Base-by-base conservation (phyloP, 2,797 vertebrate genomes). In the Pelobates cultripes region DNA sequence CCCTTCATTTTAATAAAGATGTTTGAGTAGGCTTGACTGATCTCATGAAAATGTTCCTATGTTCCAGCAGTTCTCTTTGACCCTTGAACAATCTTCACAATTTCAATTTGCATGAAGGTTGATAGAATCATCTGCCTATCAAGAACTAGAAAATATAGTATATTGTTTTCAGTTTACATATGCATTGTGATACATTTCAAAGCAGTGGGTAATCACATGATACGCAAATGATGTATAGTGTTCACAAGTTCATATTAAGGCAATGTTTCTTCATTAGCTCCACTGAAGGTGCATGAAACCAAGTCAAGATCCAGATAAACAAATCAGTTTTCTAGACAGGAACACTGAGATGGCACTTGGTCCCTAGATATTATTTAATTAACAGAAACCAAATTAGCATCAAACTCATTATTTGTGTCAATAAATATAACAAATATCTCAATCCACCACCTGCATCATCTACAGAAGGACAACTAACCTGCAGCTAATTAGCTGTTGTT, bases 401-500 rank as follows among this genome's bases (percentile, higher is more conserved):
- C 40, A 15, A 15, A 14, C 72, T 7, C 55, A 5, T n/a, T n/a
- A 10, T 17, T 8, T 45, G 41, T 17, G 68, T 74, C 42, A 74
- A 74, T 74, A 74, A 74, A 74, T 74, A 61, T 17, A 74, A 60
- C 28, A 60, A 15, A 41, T 0, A 4, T 84, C 87, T 75, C 45
- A 71, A 73, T 74, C 85, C 86, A 85, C 85, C 84, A 87, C 28
- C 85, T 15, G 86, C 88, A 85, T 28, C 28, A 28, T 88, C 79
- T 88, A 77, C 73, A 83, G 87, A 85, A 77, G 3, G 3, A 86
- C 87, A 77, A 86, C 86, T 89, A 81, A 28, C 13, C 55, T 15
- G 55, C 55, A 57, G 1, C 55, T 57, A 4, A 15, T 41, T 14
- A n/a, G 61, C 3, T 64, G 61, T 28, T 3, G 10, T 60, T 4